Conservation (phyloP, 2,888 invertebrate species). For the Hypena proboscidalis region DNA sequence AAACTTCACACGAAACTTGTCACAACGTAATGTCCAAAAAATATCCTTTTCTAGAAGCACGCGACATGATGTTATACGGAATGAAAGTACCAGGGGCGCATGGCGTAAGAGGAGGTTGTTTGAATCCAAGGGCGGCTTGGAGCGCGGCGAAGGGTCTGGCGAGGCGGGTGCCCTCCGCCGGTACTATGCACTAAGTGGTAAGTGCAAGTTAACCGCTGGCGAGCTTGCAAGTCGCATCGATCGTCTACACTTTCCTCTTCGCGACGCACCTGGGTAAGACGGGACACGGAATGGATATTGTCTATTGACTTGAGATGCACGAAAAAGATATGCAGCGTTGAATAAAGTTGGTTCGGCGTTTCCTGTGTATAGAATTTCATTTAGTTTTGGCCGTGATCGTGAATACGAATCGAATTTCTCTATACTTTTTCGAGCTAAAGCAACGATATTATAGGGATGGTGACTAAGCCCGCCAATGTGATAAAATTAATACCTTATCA, state of each 20-base stretch:
- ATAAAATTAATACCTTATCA: no score
- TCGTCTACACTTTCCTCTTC: slow-evolving; percentile 66
- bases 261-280: slow-evolving; percentile 38
- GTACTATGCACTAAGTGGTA: slow-evolving; percentile 74
- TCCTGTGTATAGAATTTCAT: no score
- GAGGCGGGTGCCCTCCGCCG: slow-evolving; percentile 65
- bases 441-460: no score
- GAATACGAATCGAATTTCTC: no score
- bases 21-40: slow-evolving; percentile 9
- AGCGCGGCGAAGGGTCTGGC: slow-evolving; percentile 43
- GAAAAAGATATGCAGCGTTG: slow-evolving; percentile 3
- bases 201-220: slow-evolving; percentile 64
- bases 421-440: no score
- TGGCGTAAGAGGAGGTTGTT: slow-evolving; percentile 40
- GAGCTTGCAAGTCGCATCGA: slow-evolving; percentile 64
- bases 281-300: slow-evolving; percentile 29
- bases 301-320: slow-evolving; percentile 14
- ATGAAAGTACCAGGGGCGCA: slow-evolving; percentile 51
- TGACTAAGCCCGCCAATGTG: no score
- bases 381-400: background rate
- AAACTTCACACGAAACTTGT: slow-evolving; percentile 11
- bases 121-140: slow-evolving; percentile 44
- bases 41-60: slow-evolving; percentile 17
- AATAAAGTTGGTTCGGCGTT: no score
- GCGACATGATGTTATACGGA: slow-evolving; percentile 19